A percentile compares a stretch with the other conserved stretches of the same genome.
phyloP scores from a whole-genome alignment of 2,113 vertebrate genomes.

The Rafetus swinhoei region DNA sequence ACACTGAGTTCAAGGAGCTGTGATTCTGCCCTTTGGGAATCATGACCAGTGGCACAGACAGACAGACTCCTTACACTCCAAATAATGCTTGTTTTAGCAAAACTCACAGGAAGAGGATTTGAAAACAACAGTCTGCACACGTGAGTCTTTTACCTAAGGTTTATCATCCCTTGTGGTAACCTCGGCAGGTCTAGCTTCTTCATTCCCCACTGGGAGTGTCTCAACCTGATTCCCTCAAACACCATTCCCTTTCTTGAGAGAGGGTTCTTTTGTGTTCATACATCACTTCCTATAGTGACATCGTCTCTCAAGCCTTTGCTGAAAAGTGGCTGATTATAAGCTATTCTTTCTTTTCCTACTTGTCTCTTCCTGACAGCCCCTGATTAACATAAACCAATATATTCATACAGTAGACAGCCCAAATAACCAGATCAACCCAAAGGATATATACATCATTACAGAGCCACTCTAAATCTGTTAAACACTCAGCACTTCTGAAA shows the following conservation, averaged over 20 bases:
- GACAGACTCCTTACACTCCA: background rate
- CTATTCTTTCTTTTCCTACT: background rate
- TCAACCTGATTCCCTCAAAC: background rate
- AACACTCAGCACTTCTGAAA: background rate
- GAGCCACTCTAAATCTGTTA: background rate
- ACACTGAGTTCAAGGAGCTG: slow-evolving; percentile 1
- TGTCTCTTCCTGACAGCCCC: background rate
- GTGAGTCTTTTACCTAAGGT: background rate
- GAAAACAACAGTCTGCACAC: background rate
- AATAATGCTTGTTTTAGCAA: background rate
- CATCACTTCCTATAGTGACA: background rate
- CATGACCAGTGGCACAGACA: background rate
- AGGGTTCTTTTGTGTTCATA: background rate
- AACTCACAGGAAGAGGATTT: background rate
- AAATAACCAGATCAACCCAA: background rate
- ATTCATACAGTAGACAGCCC: background rate
- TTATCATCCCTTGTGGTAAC: background rate
- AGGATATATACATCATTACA: background rate
- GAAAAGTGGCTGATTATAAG: background rate
- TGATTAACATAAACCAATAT: background rate
- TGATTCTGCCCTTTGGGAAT: background rate
- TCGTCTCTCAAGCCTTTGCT: background rate
- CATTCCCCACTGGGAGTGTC: background rate
- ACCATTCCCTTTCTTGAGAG: background rate
- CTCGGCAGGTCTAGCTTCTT: background rate